A percentile compares a stretch with the other conserved stretches of the same genome.
Evolutionary conservation across 2,113 vertebrate species (phyloP).

Genomic region (Motacilla tschutschensis): DNA sequence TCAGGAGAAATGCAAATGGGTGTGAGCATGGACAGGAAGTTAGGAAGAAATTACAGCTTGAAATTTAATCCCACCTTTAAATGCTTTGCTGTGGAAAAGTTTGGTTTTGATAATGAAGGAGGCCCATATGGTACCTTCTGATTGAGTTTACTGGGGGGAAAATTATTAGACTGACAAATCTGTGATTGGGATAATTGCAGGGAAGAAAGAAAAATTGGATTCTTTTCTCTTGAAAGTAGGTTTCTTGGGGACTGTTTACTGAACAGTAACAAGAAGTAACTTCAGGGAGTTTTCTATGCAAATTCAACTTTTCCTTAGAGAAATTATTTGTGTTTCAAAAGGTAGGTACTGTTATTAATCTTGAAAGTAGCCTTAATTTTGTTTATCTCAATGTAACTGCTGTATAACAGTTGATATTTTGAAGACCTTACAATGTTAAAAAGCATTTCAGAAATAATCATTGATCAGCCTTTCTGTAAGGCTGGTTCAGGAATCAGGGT

Average conservation of each 20-base stretch:
- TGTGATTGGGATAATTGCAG: neutral
- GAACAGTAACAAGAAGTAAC: neutral
- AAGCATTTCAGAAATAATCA: neutral
- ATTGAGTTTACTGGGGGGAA: neutral
- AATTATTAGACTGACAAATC: neutral
- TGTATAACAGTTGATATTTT: fast-evolving
- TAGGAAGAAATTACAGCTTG: neutral
- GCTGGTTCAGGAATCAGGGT: neutral
- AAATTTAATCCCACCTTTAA: neutral
- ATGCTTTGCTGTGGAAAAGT: neutral
- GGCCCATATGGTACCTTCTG: neutral
- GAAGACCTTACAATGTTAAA: neutral
- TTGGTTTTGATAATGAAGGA: neutral
- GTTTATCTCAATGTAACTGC: neutral
- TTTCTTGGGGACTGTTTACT: neutral
- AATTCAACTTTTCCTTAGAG: neutral
- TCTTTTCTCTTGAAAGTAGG: neutral
- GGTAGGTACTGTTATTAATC: neutral
- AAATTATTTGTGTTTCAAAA: neutral
- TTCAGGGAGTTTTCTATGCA: neutral
- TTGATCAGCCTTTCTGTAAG: neutral
- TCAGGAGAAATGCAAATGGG: neutral
- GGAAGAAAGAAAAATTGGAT: neutral
- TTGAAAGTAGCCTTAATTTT: neutral
- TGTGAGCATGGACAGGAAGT: neutral